Percentiles rank a stretch among this genome's conserved stretches.
These are phyloP conservation scores for Tragelaphus oryx DNA, from an alignment of 2,797 vertebrate species.

Conservation along the genomic window DNA sequence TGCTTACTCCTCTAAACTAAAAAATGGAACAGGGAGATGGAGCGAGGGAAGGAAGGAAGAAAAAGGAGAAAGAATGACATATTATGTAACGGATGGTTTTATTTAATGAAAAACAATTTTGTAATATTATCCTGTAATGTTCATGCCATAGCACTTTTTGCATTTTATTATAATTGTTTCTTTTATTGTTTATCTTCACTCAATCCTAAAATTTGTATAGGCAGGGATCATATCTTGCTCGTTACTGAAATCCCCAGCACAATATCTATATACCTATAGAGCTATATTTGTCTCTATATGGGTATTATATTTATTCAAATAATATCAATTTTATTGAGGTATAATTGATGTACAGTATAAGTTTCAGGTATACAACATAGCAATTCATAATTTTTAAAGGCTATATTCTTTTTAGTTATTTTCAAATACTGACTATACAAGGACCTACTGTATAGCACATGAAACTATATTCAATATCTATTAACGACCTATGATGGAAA, in stretches of 20 bases:
- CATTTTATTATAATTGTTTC: neutral
- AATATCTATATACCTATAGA: neutral
- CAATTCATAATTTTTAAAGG: neutral
- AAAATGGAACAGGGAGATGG: neutral
- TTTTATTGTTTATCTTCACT: neutral
- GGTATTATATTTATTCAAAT: neutral
- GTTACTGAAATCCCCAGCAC: neutral
- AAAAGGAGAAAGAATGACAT: neutral
- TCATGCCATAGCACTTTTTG: neutral
- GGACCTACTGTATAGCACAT: neutral
- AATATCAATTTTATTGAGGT: neutral
- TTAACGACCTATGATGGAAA: neutral
- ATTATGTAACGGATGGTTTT: neutral
- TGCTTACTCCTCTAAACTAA: neutral
- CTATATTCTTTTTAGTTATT: neutral
- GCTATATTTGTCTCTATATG: neutral
- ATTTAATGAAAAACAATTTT: neutral
- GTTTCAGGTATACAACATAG: neutral
- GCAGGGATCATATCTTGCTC: neutral
- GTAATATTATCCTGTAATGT: neutral
- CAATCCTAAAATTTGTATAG: neutral
- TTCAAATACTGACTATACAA: neutral
- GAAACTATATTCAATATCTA: neutral
- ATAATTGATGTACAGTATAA: neutral
- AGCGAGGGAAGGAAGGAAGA: rapidly evolving